Evolutionary conservation across 64 coral and sea anemone genomes (phyloP).

Genomic region (Pachyseris speciosa): DNA sequence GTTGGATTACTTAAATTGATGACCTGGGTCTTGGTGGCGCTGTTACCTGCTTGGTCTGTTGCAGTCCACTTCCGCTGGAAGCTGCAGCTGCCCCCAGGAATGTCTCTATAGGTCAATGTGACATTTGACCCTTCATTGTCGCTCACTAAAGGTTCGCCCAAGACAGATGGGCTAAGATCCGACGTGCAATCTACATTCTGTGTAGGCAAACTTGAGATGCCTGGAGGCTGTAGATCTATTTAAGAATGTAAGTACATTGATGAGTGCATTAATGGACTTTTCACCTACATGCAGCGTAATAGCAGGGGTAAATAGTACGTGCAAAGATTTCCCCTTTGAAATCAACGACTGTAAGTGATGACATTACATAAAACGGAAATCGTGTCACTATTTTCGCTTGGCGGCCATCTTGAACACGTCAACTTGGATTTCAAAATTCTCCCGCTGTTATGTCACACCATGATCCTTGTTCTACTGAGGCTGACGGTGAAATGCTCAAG

Average conservation of each 20-base stretch:
- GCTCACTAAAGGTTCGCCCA: constrained; percentile 62
- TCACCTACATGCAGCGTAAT: too few relatives aligned
- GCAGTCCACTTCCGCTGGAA: constrained; percentile 72
- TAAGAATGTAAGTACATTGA: too few relatives aligned
- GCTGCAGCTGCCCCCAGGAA: constrained; percentile 36
- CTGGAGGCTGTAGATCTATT: constrained; percentile 65
- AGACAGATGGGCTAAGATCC: constrained; percentile 50
- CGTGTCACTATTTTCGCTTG: too few relatives aligned
- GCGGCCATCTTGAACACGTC: too few relatives aligned
- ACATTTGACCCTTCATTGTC: constrained; percentile 73
- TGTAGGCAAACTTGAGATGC: constrained; percentile 34
- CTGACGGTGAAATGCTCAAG: too few relatives aligned
- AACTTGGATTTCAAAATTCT: too few relatives aligned
- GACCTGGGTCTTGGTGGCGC: constrained; percentile 45
- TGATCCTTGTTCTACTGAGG: too few relatives aligned
- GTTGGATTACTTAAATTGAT: not conserved
- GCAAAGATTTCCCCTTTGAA: too few relatives aligned
- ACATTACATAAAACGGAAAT: too few relatives aligned
- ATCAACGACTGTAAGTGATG: too few relatives aligned
- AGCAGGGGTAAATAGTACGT: too few relatives aligned
- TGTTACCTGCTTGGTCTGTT: constrained; percentile 73
- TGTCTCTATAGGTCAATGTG: constrained; percentile 47
- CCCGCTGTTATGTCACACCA: too few relatives aligned
- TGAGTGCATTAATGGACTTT: not conserved
- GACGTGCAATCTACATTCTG: constrained; percentile 58